Evolutionary conservation across 1,140 invertebrate species (phyloP).

Genomic region (Megalopta genalis): DNA sequence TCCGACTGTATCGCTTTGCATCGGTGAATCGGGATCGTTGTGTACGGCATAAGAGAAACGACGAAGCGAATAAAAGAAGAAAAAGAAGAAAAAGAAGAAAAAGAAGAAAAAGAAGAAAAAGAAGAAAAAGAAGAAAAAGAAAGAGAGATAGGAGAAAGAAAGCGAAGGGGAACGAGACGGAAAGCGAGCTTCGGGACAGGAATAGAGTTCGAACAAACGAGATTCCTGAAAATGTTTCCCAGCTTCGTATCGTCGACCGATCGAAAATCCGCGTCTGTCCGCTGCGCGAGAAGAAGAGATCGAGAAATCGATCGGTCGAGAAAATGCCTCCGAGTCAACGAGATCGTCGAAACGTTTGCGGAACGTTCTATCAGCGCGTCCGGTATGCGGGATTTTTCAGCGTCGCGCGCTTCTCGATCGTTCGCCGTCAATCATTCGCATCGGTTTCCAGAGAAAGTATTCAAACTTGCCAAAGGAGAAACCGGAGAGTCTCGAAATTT

Average conservation of each 20-base stretch:
- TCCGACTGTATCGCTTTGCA: conserved; percentile 37
- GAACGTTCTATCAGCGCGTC: not conserved
- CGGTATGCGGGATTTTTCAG: not conserved
- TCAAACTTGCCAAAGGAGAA: not conserved
- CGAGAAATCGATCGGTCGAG: not conserved
- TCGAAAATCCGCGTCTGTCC: not conserved
- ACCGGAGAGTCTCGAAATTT: not conserved
- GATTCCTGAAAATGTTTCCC: not conserved
- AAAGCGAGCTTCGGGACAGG: not conserved
- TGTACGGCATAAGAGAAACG: conserved; percentile 18
- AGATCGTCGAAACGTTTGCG: not conserved
- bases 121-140: too few species aligned
- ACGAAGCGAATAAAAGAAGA: too few species aligned
- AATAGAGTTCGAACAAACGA: not conserved
- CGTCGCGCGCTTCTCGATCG: not conserved
- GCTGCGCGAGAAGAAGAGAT: not conserved
- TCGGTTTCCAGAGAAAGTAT: not conserved
- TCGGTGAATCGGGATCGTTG: conserved; percentile 35
- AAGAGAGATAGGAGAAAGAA: not conserved
- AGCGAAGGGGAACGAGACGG: not conserved
- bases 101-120: too few species aligned
- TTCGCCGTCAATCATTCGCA: not conserved
- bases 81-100: too few species aligned
- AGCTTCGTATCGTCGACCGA: not conserved
- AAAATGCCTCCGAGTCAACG: not conserved